These are phyloP conservation scores for Augochlorella aurata DNA, from an alignment of 2,888 invertebrate genomes.

Conservation along the genomic window DNA sequence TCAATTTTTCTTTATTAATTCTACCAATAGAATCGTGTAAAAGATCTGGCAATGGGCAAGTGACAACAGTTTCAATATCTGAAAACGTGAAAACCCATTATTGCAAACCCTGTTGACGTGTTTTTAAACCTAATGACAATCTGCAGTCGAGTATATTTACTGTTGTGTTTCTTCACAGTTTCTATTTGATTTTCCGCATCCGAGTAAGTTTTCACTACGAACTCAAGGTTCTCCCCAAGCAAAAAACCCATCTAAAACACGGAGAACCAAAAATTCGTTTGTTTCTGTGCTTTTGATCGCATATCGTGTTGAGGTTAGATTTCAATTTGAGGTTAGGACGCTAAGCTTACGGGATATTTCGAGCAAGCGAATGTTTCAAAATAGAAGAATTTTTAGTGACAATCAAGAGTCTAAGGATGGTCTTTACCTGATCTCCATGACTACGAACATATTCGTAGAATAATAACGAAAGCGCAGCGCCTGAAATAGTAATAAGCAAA, in stretches of 20 bases:
- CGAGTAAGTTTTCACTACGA: slow-evolving; percentile 87
- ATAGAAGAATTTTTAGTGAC: background rate
- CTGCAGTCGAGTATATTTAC: slow-evolving; percentile 69
- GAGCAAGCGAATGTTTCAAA: background rate
- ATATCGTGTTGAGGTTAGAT: background rate
- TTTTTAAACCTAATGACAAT: background rate
- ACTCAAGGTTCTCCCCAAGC: slow-evolving; percentile 85
- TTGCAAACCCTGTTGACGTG: background rate
- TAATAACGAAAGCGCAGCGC: slow-evolving; percentile 87
- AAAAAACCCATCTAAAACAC: slow-evolving; percentile 85
- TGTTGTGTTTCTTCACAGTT: slow-evolving; percentile 85
- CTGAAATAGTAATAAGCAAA: slow-evolving; percentile 81
- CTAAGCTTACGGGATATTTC: background rate
- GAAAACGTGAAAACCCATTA: slow-evolving; percentile 46
- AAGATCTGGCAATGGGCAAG: slow-evolving; percentile 84
- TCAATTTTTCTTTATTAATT: slow-evolving; percentile 84
- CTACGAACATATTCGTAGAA: slow-evolving; percentile 87
- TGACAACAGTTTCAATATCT: slow-evolving; percentile 85
- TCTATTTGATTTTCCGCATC: slow-evolving; percentile 87
- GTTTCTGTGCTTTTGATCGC: slow-evolving; percentile 10
- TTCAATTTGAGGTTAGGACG: slow-evolving; percentile 46
- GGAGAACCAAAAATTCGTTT: slow-evolving; percentile 17
- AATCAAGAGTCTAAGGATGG: background rate
- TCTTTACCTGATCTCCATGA: slow-evolving; percentile 84
- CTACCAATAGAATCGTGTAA: slow-evolving; percentile 85